Evolutionary conservation across 1,140 invertebrate genomes (phyloP).

Genomic region (Linepithema humile): DNA sequence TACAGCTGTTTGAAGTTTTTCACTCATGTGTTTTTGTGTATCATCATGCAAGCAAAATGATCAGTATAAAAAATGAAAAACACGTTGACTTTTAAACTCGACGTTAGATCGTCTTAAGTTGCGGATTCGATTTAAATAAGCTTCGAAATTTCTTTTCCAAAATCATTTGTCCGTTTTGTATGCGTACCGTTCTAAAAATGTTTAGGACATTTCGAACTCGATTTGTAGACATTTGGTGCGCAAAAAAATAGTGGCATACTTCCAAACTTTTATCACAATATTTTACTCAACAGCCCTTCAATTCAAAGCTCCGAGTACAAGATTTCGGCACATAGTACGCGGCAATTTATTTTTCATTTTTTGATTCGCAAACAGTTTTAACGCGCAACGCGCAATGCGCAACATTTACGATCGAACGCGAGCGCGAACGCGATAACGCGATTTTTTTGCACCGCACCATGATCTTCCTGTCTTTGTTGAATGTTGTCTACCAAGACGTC

Average conservation of each 20-base stretch:
- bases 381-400: background rate
- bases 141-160: background rate
- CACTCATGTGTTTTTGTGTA: background rate
- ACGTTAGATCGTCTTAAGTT: background rate
- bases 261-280: too few species aligned
- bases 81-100: background rate
- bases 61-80: background rate
- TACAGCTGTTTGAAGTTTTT: slow-evolving; percentile 2
- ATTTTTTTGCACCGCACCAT: slow-evolving; percentile 1
- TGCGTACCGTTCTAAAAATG: background rate
- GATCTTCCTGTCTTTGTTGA: slow-evolving; percentile 25
- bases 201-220: background rate
- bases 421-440: background rate
- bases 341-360: background rate
- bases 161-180: background rate
- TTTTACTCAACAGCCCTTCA: background rate
- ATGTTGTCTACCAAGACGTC: slow-evolving; percentile 5
- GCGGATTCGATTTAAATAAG: background rate
- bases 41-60: background rate
- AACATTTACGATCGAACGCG: background rate
- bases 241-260: background rate
- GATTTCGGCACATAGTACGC: background rate
- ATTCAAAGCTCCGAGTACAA: background rate
- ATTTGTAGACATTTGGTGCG: too few species aligned
- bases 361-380: background rate